Evolutionary conservation across 2,113 vertebrate genomes (phyloP), one percentile per base, ranked within the genome.

Genomic region (Pyxicephalus adspersus): DNA sequence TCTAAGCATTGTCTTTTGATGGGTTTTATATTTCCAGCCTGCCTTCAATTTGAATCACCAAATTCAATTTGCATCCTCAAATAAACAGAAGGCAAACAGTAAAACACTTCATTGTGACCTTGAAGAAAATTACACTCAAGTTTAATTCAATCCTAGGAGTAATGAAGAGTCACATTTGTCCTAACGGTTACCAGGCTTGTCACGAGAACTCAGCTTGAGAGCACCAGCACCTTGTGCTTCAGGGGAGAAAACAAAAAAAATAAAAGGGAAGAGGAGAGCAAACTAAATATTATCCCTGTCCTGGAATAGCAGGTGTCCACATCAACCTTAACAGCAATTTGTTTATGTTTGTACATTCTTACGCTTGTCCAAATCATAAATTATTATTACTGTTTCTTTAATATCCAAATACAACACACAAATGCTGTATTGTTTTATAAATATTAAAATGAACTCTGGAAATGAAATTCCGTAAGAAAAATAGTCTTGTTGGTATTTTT

Each of bases 51-150:
- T 74, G 65, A 88, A 87, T 86, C 88, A 85, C 87, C 89, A 91
- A 87, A 91, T 89, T 87, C 87, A 92, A 91, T 91, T 84, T 92
- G 90, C 91, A 90, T 91, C 86, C 83, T 66, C 88, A 86, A 88
- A 91, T 92, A 92, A 94, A 92, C 92, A 90, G 91, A 91, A 89
- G 90, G 83, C 85, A 85, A 90, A 83, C 80, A 63, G 87, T 86
- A 91, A 92, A 84, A 89, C 87, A 89, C 86, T 86, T 87, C 87
- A 88, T 50, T 90, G 85, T 88, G 91, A 93, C 90, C 89, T 89
- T 91, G 90, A 87, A 89, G 85, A 93, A 92, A 91, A 92, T 85
- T 85, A 83, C 84, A 87, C 87, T 88, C 84, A 84, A 90, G 90
- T 92, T 91, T 92, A 89, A 88, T 90, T 89, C 90, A 82, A 83